These are phyloP conservation scores for Thamnaconus septentrionalis DNA, from an alignment of 2,113 vertebrate species.

Conservation along the genomic window DNA sequence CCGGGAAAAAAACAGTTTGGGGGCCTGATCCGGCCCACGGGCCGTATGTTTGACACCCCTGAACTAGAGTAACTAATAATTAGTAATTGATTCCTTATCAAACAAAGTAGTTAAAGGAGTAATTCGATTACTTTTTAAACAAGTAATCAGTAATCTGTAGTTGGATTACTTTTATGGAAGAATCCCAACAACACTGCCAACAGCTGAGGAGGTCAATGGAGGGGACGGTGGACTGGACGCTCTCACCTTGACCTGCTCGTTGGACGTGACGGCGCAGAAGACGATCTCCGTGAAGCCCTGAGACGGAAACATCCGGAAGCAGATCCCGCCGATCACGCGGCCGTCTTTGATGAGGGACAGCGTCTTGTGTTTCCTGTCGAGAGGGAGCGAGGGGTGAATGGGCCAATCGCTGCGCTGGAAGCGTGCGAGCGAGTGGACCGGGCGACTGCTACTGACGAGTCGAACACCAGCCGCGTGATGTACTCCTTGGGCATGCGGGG, in stretches of 20 bases:
- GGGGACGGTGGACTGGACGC: too few relatives aligned
- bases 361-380: conserved; percentile 95
- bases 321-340: conserved; percentile 96
- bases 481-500: conserved; percentile 99
- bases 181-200: too few relatives aligned
- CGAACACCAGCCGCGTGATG: conserved; percentile 96
- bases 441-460: conserved; percentile 82
- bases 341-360: conserved; percentile 98
- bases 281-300: conserved; percentile 99
- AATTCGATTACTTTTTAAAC: too few relatives aligned
- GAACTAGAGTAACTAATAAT: too few relatives aligned
- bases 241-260: conserved; percentile 97
- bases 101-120: too few relatives aligned
- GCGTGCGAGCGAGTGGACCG: background rate
- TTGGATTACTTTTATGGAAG: too few relatives aligned
- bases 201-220: too few relatives aligned
- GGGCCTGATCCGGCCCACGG: too few relatives aligned
- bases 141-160: too few relatives aligned
- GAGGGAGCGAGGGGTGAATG: background rate
- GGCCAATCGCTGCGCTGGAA: background rate
- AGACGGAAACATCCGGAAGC: conserved; percentile 97
- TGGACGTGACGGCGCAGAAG: conserved; percentile 98
- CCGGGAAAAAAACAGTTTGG: too few relatives aligned
- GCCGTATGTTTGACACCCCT: too few relatives aligned
- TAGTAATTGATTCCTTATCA: too few relatives aligned